Conservation (phyloP, 2,797 vertebrate species). For the Loriculus beryllinus region DNA sequence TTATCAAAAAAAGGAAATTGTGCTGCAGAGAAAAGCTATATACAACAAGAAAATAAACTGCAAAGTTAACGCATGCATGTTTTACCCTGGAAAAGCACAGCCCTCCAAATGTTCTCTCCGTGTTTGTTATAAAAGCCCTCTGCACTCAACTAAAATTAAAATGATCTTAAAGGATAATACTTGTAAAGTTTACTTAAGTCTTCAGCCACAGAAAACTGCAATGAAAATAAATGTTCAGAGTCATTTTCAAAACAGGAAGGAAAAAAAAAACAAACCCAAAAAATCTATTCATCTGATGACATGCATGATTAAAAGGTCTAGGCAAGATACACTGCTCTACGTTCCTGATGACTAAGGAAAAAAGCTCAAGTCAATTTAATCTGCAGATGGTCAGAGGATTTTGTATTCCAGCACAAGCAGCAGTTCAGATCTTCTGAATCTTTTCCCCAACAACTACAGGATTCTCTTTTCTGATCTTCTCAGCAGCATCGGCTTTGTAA, state of each 20-base stretch:
- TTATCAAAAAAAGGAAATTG: slow-evolving; percentile 72
- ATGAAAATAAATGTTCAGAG: slow-evolving; percentile 78
- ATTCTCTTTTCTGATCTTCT: slow-evolving; percentile 92
- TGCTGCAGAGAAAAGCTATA: slow-evolving; percentile 81
- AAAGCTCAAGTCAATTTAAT: slow-evolving; percentile 79
- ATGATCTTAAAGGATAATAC: slow-evolving; percentile 81
- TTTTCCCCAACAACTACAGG: slow-evolving; percentile 88
- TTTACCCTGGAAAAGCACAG: slow-evolving; percentile 80
- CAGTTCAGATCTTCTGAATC: slow-evolving; percentile 89
- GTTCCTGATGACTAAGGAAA: slow-evolving; percentile 77
- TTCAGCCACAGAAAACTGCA: slow-evolving; percentile 78
- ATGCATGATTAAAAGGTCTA: slow-evolving; percentile 83
- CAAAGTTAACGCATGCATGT: slow-evolving; percentile 80
- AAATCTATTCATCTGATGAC: slow-evolving; percentile 79
- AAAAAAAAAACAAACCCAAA: slow-evolving; percentile 8
- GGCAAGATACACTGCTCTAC: slow-evolving; percentile 75
- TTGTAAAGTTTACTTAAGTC: slow-evolving; percentile 77
- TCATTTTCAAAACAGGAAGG: slow-evolving; percentile 74
- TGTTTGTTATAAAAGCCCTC: slow-evolving; percentile 78
- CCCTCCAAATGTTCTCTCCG: slow-evolving; percentile 76
- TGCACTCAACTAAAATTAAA: slow-evolving; percentile 80
- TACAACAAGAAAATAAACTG: slow-evolving; percentile 77
- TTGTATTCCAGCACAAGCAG: slow-evolving; percentile 76
- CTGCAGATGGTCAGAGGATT: slow-evolving; percentile 76
- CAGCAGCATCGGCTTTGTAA: slow-evolving; percentile 89